These are phyloP conservation scores for Chloroclysta siterata DNA, from an alignment of 2,888 invertebrate species.

Conservation along the genomic window DNA sequence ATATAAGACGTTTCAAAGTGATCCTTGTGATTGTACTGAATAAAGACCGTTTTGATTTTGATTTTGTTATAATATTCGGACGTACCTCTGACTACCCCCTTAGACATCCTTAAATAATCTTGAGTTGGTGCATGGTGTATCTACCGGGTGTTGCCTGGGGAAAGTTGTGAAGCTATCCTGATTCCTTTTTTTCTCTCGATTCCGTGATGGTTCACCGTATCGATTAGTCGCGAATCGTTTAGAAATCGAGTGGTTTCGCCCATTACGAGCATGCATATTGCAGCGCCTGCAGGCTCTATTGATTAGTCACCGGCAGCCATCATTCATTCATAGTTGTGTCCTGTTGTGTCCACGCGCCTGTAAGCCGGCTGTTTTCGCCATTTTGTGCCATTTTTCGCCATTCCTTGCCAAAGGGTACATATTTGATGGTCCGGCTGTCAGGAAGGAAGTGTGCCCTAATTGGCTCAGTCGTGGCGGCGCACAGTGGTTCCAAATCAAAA, in stretches of 20 bases:
- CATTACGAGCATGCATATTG: slow-evolving; percentile 64
- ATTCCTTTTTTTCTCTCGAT: no score
- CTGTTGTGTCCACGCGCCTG: slow-evolving; percentile 63
- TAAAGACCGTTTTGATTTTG: no score
- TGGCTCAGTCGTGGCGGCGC: slow-evolving; percentile 59
- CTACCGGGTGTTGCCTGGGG: no score
- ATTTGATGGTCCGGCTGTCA: slow-evolving; percentile 71
- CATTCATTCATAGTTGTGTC: slow-evolving; percentile 72
- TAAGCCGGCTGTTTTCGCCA: slow-evolving; percentile 49
- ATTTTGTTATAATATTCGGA: no score
- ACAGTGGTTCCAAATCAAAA: no score
- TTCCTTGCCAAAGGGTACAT: slow-evolving; percentile 67
- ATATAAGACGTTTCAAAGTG: no score
- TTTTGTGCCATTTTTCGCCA: slow-evolving; percentile 53
- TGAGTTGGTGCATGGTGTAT: no score
- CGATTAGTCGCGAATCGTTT: slow-evolving; percentile 17
- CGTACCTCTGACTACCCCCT: no score
- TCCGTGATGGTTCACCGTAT: neutral
- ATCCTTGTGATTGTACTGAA: no score
- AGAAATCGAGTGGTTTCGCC: slow-evolving; percentile 53
- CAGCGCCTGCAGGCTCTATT: slow-evolving; percentile 54
- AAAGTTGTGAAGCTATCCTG: no score
- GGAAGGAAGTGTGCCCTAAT: slow-evolving; percentile 73
- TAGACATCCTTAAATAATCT: no score
- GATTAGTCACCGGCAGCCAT: slow-evolving; percentile 63